Percentiles rank a stretch among this genome's conserved stretches.
These are phyloP conservation scores for Antheraea assamensis DNA, from an alignment of 2,888 invertebrate genomes.

Conservation along the genomic window DNA sequence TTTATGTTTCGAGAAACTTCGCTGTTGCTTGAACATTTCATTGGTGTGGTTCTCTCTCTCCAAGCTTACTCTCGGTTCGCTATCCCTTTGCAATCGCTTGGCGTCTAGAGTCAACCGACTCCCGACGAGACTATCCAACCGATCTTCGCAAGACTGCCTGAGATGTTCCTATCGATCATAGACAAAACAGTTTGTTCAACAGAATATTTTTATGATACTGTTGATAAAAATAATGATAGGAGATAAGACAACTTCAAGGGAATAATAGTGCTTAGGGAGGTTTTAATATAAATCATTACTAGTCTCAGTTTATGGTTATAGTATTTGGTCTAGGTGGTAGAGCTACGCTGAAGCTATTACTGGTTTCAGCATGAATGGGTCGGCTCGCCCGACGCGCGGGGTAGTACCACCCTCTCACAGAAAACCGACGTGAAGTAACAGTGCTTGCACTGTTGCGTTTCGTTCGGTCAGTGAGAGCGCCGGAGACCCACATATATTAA, in stretches of 20 bases:
- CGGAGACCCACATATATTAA: no score
- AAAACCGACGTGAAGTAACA: no score
- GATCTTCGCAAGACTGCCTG: conserved; percentile 90
- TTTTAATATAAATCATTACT: not conserved
- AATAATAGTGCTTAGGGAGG: no score
- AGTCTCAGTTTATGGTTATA: not conserved
- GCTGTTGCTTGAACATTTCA: conserved; percentile 71
- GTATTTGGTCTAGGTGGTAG: no score
- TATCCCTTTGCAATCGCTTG: conserved; percentile 59
- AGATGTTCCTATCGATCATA: conserved; percentile 73
- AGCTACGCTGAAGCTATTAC: no score
- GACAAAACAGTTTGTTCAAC: not conserved
- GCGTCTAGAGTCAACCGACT: conserved; percentile 66
- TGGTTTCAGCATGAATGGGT: no score
- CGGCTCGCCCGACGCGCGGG: no score
- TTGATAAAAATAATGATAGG: not conserved
- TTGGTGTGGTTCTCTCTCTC: conserved; percentile 76
- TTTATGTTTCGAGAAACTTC: conserved; percentile 67
- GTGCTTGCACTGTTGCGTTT: no score
- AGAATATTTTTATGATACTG: not conserved
- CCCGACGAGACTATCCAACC: conserved; percentile 80
- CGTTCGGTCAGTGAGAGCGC: no score
- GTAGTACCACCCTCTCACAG: no score
- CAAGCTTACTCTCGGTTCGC: conserved; percentile 66
- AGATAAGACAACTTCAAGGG: not conserved